These are phyloP conservation scores for Bombus picipes DNA, from an alignment of 1,140 invertebrate species.

Conservation along the genomic window DNA sequence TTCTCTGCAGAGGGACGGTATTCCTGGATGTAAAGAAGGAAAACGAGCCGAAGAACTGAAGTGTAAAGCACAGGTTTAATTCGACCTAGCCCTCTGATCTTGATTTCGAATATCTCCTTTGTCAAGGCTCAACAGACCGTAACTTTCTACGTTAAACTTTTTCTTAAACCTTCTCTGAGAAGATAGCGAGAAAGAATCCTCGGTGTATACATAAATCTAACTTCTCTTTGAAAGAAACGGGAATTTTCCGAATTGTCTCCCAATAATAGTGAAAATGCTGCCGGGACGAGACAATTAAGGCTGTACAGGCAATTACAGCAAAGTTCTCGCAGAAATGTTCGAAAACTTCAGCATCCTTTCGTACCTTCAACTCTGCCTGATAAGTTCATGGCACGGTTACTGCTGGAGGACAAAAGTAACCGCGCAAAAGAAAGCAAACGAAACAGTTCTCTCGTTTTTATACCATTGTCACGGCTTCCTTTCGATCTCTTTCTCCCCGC, in stretches of 20 bases:
- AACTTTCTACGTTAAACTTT: background rate
- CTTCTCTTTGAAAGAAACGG: background rate
- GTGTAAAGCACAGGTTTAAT: conserved; percentile 14
- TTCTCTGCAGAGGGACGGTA: background rate
- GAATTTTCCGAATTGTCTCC: background rate
- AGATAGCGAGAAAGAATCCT: no score
- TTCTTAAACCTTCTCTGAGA: background rate
- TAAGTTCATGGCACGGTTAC: conserved; percentile 10
- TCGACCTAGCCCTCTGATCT: background rate
- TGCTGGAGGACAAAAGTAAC: conserved; percentile 29
- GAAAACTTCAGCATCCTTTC: background rate
- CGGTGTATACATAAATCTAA: background rate
- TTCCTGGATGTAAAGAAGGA: background rate
- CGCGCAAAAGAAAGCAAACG: background rate
- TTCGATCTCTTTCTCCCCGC: conserved; percentile 40
- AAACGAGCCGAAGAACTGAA: background rate
- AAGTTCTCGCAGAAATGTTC: background rate
- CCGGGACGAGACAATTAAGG: background rate
- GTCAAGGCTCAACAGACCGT: background rate
- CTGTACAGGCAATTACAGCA: background rate
- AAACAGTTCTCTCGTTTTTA: conserved; percentile 31
- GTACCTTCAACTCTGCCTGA: background rate
- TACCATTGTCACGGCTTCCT: conserved; percentile 20
- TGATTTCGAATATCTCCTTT: conserved; percentile 16
- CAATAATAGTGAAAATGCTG: background rate